Evolutionary conservation across 2,113 vertebrate genomes (phyloP).

Genomic region (Catharus fuscescens): DNA sequence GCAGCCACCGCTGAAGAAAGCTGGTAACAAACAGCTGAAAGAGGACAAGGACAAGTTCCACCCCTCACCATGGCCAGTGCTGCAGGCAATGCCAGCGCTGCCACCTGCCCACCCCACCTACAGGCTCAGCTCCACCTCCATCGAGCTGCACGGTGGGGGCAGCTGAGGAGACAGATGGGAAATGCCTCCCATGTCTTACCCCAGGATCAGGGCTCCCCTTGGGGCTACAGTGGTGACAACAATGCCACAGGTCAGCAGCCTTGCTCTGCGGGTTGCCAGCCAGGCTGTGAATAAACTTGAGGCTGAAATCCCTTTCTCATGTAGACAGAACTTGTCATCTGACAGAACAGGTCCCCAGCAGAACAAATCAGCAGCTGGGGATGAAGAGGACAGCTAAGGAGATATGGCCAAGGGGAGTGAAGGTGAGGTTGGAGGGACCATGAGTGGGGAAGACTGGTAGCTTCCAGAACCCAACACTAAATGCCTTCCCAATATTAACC

Average conservation of each 20-base stretch:
- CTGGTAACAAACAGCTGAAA: not conserved
- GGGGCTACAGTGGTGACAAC: rapidly evolving
- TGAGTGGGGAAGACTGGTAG: not conserved
- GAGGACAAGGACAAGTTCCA: not conserved
- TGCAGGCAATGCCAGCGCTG: not conserved
- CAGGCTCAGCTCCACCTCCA: rapidly evolving
- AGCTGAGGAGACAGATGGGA: not conserved
- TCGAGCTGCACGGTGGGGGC: rapidly evolving
- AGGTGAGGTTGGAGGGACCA: not conserved
- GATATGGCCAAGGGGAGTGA: not conserved
- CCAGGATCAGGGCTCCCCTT: not conserved
- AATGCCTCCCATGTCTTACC: rapidly evolving
- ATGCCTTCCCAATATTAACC: not conserved
- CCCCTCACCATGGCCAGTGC: rapidly evolving
- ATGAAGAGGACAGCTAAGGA: not conserved
- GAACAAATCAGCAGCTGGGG: not conserved
- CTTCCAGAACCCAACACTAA: not conserved
- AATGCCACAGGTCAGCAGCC: not conserved
- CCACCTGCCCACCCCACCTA: rapidly evolving
- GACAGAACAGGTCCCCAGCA: not conserved
- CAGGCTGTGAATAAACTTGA: not conserved
- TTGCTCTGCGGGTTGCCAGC: not conserved
- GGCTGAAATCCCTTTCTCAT: not conserved
- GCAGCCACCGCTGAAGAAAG: not conserved
- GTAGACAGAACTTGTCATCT: not conserved